A percentile compares a stretch with the other conserved stretches of the same genome.
phyloP scores from a whole-genome alignment of 2,888 invertebrate species.

The Notocelia uddmanniana region DNA sequence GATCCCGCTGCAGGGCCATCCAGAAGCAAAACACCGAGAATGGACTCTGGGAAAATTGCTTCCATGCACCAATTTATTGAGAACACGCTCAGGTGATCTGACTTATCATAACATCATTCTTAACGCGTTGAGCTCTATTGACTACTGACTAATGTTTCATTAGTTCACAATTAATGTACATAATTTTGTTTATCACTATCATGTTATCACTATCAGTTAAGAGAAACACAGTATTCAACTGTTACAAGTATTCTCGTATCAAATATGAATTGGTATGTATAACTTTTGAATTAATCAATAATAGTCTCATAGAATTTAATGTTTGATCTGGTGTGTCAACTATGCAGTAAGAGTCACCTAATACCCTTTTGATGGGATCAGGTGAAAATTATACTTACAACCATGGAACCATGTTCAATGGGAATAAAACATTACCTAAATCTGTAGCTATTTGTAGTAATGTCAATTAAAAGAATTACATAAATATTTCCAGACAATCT shows the following conservation, averaged over 20 bases:
- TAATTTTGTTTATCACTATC: neutral
- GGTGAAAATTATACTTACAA: too few species aligned
- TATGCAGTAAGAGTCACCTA: too few species aligned
- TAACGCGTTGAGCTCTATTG: neutral
- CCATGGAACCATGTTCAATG: too few species aligned
- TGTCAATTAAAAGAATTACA: too few species aligned
- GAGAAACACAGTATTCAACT: neutral
- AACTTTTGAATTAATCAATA: too few species aligned
- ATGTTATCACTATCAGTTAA: neutral
- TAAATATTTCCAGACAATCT: too few species aligned
- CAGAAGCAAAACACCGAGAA: constrained; percentile 70
- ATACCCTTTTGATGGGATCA: too few species aligned
- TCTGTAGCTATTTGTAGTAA: too few species aligned
- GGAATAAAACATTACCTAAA: too few species aligned
- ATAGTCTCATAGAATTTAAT: too few species aligned
- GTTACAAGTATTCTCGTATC: neutral
- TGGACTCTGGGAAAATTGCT: constrained; percentile 81
- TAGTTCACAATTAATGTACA: neutral
- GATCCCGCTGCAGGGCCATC: constrained; percentile 65
- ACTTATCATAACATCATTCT: constrained; percentile 43
- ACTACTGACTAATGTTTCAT: neutral
- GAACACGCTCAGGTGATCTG: constrained; percentile 86
- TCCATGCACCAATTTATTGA: constrained; percentile 88
- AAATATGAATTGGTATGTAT: too few species aligned
- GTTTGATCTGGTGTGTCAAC: too few species aligned